Evolutionary conservation across 2,888 invertebrate genomes (phyloP), one percentile per base, ranked within the genome.

Genomic region (Noctuana brunneofusca): DNA sequence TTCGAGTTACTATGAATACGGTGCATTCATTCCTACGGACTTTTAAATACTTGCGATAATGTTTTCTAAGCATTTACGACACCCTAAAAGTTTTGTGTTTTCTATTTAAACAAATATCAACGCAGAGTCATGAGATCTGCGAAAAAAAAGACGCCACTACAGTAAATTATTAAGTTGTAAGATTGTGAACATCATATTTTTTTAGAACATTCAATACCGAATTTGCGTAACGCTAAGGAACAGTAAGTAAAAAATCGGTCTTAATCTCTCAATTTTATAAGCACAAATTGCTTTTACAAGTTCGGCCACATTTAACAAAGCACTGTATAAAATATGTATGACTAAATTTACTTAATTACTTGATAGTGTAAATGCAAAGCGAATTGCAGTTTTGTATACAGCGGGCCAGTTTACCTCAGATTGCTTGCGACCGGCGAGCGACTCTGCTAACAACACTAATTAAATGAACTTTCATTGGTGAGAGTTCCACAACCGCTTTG

Each of bases 391-490:
- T 60, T 35, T 30, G 52, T 60, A 12, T 41, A 32, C 24, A 55
- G 24, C 60, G 35, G 46, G 9, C 20, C 16, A 62, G 55, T 30
- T 41, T 50, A 20, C 55, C 38, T 71, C 58, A 70, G 71, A 73
- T 72, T 78, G 79, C 76, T 77, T 73, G 71, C 75, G 71, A 76
- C 69, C 69, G 69, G 65, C 66, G 69, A 64, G 62, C 66, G 75
- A 75, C 73, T 75, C 74, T 66, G 66, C 72, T 66, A 77, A 80
- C 75, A 75, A 72, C 72, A 69, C 75, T 81, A 80, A 80, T 81
- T 78, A 75, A 80, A 79, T 81, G 71, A 73, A 68, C 72, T 73
- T 70, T 70, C 69, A 70, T 67, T 69, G 68, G 71, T 71, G 69
- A 73, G 71, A 72, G 71, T 68, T 74, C 66, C 58, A 69, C 66